Evolutionary conservation across 1,140 invertebrate genomes (phyloP), one percentile per base, ranked within the genome.

Genomic region (Thaumatotibia leucotreta): DNA sequence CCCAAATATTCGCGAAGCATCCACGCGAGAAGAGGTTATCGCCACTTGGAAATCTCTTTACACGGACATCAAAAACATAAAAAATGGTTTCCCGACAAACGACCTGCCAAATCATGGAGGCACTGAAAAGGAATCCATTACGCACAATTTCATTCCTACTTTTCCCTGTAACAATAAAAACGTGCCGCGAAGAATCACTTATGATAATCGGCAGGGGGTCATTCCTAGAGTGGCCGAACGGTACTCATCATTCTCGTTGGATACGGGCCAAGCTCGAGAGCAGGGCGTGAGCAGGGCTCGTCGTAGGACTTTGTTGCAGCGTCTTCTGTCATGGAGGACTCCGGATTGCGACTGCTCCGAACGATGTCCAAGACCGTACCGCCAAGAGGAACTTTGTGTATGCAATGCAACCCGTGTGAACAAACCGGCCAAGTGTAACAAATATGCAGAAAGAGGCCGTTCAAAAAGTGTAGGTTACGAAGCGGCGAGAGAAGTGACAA

Each of bases 391-490:
- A 23, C 66, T 88, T 52, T 89, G 88, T 69, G 87, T 84, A 11
- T 90, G 88, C 72, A 83, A 80, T 27, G 70, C 70, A 54, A 74
- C 70, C 75, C 33, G 73, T 73, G 64, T 74, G 75, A 39, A 50
- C 71, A 27, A 81, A 70, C 11, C 10, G 66, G 24, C 63, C 75
- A 69, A 73, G 50, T 76, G 66, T 61, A 80, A 65, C 54, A 69
- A 83, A 65, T 84, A 79, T 54, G 66, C 75, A 9, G 86, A 90
- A 61, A 79, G 88, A 31, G 88, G 82, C 45, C 84, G 88, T 9
- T 91, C 88, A 35, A 91, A 91, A 76, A 91, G 88, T 81, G 85
- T 91, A 45, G 88, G 86, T 24, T 91, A 91, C 65, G 88, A 89
- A 74, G 81, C 82, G 22, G 77, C 88, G 17, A 82, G 85, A 61